Base-by-base conservation (phyloP, 2,888 invertebrate genomes). In the Platypus cylindrus region DNA sequence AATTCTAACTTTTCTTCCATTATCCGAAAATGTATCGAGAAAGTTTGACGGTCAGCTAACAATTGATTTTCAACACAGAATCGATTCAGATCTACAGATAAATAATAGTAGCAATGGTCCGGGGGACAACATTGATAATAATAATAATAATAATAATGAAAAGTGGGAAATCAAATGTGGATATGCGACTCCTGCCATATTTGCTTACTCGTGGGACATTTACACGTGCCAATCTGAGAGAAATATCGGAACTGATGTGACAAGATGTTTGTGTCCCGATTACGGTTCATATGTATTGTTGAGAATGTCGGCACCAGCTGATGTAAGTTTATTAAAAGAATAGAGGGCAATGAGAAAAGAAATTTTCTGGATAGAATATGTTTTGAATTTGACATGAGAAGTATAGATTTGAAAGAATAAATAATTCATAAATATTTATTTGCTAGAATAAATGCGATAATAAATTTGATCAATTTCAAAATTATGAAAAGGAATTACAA, bases 251-350 rank as follows among this genome's bases (percentile, higher is more conserved):
- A 59, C 60, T 23, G 67, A 63, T 38, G 60, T 64, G 32, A 71
- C 73, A 2, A 64, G 69, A 39, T 78, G 78, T 53, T 62, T 68
- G 25, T 78, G 78, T 48, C 67, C 71, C 3, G 64, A 63, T 37
- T 65, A 68, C n/a, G 76, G 76, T 29, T 73, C 75, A 31, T 73
- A 71, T 49, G 73, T 74, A 13, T 66, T 75, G 14, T 65, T 78
- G 48, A 55, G 75, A 33, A 72, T 73, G n/a, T 65, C 71, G 37
- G 59, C 36, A 0, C 45, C 47, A 5, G 45, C 47, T 7, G 44
- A 47, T 39, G 51, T 50, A 43, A 37, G 38, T 37, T n/a, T n/a
- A n/a, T n/a, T n/a, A n/a, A n/a, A n/a, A n/a, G n/a, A n/a, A n/a
- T n/a, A n/a, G n/a, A n/a, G n/a, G n/a, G n/a, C n/a, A n/a, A n/a